phyloP scores from a whole-genome alignment of 2,888 invertebrate genomes.

The Lithophane semibrunnea region DNA sequence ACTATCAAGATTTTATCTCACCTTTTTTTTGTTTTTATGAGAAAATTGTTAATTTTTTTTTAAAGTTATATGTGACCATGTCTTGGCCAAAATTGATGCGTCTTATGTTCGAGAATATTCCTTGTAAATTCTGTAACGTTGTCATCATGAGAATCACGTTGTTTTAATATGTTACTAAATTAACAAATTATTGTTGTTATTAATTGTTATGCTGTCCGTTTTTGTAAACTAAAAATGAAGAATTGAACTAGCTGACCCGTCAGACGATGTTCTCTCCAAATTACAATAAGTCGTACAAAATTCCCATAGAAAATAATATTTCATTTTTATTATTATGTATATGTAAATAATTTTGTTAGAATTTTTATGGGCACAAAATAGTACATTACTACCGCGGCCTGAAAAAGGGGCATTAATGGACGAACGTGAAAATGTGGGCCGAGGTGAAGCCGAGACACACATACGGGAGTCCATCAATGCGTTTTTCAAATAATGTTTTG shows the following conservation, averaged over 20 bases:
- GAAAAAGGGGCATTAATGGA: no score
- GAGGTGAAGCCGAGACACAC: no score
- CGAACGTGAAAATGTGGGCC: no score
- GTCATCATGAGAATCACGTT: not conserved
- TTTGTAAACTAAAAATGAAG: not conserved
- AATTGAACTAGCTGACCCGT: not conserved
- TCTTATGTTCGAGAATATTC: conserved; percentile 11
- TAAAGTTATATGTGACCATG: conserved; percentile 11
- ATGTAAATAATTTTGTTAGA: not conserved
- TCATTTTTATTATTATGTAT: not conserved
- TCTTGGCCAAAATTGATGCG: not conserved
- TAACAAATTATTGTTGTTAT: no score
- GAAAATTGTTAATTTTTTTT: not conserved
- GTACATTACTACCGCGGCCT: no score
- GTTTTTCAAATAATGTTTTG: no score
- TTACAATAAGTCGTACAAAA: no score
- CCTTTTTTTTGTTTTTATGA: conserved; percentile 21
- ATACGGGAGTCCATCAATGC: no score
- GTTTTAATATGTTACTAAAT: not conserved
- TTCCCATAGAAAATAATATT: no score
- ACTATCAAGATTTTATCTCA: conserved; percentile 12
- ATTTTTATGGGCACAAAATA: not conserved
- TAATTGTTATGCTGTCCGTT: not conserved
- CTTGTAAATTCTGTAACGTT: not conserved
- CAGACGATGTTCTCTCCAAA: no score